These are phyloP conservation scores for Ostrea edulis DNA, from an alignment of 1,140 invertebrate genomes.

Conservation along the genomic window DNA sequence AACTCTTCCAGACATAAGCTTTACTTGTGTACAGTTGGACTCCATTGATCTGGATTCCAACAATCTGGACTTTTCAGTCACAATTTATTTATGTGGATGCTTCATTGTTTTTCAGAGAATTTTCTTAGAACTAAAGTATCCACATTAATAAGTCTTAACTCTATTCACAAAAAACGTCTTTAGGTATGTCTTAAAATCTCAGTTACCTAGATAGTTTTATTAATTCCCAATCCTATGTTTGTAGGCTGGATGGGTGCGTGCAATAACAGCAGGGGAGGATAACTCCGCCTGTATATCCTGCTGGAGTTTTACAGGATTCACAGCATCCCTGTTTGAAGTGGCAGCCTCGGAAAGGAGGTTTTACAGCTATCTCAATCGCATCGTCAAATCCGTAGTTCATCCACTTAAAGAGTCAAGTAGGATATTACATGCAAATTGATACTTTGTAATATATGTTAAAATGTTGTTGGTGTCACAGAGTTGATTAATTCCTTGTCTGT, in stretches of 20 bases:
- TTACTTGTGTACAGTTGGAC: not conserved
- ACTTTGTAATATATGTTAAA: not conserved
- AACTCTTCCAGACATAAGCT: not conserved
- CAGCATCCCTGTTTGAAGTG: slow-evolving; percentile 69
- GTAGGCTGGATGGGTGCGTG: slow-evolving; percentile 71
- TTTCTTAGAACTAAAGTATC: too few species aligned
- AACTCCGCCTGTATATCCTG: slow-evolving; percentile 72
- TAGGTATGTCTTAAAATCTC: not conserved
- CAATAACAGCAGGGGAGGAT: slow-evolving; percentile 71
- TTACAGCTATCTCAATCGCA: slow-evolving; percentile 68
- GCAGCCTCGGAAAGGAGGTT: slow-evolving; percentile 70
- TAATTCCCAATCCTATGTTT: not conserved
- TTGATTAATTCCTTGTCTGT: too few species aligned
- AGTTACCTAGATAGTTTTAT: not conserved
- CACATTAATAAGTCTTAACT: too few species aligned
- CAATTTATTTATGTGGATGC: too few species aligned
- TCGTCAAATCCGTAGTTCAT: slow-evolving; percentile 64
- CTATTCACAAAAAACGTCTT: not conserved
- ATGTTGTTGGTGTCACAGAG: not conserved
- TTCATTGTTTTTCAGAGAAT: too few species aligned
- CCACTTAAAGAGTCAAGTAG: slow-evolving; percentile 69
- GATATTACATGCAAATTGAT: not conserved
- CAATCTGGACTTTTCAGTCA: too few species aligned
- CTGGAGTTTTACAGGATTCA: slow-evolving; percentile 60
- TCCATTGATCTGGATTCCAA: too few species aligned